These are phyloP conservation scores for Telmatherina bonti DNA, from an alignment of 2,797 vertebrate species.

Conservation along the genomic window DNA sequence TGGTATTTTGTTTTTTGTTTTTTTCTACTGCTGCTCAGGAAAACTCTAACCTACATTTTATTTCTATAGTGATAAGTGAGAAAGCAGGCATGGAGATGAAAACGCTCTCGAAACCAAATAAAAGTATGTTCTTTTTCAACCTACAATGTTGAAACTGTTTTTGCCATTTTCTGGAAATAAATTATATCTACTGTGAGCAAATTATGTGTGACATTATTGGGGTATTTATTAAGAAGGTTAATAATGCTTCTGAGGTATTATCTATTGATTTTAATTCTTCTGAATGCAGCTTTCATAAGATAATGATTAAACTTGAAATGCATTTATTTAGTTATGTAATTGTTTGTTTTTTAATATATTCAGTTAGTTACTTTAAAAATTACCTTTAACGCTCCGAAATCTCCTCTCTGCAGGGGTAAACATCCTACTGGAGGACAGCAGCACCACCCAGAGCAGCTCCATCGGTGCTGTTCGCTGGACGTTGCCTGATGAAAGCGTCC, in stretches of 20 bases:
- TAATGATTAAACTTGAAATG: no score
- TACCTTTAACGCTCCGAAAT: not conserved
- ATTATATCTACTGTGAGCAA: not conserved
- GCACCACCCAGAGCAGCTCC: constrained; percentile 75
- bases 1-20: not conserved
- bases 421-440: constrained; percentile 29
- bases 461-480: constrained; percentile 79
- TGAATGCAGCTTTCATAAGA: no score
- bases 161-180: not conserved
- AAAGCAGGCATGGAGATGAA: constrained; percentile 64
- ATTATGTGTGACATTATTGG: not conserved
- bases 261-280: no score
- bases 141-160: not conserved
- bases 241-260: no score
- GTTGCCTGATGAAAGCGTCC: constrained; percentile 63
- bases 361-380: not conserved
- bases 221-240: not conserved
- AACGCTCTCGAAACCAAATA: constrained; percentile 76
- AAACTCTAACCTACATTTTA: not conserved
- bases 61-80: constrained; percentile 30
- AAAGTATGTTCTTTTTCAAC: constrained; percentile 57
- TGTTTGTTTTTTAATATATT: no score
- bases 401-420: constrained; percentile 23
- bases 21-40: not conserved
- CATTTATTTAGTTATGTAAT: no score